phyloP scores from a whole-genome alignment of 2,113 vertebrate genomes.

The Crypturellus undulatus region DNA sequence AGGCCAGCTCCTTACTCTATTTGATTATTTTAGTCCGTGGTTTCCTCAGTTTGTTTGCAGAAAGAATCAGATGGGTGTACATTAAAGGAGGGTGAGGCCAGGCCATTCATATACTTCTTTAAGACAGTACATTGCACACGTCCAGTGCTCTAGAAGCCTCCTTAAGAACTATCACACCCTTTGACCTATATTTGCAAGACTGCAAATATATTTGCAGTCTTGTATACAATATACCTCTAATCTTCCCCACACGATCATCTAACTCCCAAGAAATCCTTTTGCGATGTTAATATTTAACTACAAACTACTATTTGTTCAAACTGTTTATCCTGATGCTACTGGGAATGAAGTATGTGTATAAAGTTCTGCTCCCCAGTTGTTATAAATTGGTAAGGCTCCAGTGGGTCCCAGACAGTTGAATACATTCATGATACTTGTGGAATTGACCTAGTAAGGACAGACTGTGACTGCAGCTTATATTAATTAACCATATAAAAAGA shows the following conservation, averaged over 20 bases:
- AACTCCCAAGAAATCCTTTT: neutral
- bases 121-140: fast-evolving
- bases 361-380: neutral
- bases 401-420: neutral
- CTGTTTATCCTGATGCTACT: neutral
- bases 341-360: neutral
- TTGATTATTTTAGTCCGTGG: neutral
- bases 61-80: neutral
- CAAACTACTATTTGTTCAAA: neutral
- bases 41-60: neutral
- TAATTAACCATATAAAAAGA: neutral
- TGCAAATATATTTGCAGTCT: neutral
- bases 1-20: neutral
- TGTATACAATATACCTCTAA: neutral
- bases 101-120: neutral
- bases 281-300: neutral
- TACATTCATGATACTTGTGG: neutral
- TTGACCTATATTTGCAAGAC: no score
- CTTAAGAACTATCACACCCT: neutral
- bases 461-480: neutral
- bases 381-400: neutral
- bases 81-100: neutral
- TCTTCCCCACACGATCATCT: neutral
- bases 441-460: neutral
- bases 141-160: neutral